phyloP scores from a whole-genome alignment of 2,797 vertebrate genomes.

The Margarornis squamiger region DNA sequence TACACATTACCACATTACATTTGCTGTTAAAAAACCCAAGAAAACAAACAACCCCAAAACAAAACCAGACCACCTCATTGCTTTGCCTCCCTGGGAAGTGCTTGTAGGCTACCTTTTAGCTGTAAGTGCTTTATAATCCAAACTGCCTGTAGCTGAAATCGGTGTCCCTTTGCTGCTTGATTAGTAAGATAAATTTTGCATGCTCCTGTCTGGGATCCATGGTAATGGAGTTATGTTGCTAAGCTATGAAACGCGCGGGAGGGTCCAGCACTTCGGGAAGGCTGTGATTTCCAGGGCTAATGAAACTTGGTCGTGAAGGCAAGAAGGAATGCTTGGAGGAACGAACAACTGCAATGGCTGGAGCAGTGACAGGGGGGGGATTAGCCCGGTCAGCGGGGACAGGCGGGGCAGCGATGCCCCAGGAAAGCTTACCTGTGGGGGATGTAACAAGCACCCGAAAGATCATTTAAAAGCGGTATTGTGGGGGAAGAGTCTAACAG shows the following conservation, averaged over 20 bases:
- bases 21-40: background rate
- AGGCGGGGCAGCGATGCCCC: background rate
- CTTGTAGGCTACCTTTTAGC: background rate
- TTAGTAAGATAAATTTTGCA: slow-evolving; percentile 55
- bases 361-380: background rate
- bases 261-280: background rate
- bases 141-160: slow-evolving; percentile 9
- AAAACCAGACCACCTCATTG: background rate
- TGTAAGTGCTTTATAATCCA: background rate
- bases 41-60: background rate
- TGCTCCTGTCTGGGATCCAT: slow-evolving; percentile 42
- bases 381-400: fast-evolving
- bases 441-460: background rate
- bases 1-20: background rate
- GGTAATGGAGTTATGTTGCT: slow-evolving; percentile 63
- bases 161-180: slow-evolving; percentile 14
- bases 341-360: background rate
- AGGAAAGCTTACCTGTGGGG: background rate
- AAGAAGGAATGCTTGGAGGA: slow-evolving; percentile 10
- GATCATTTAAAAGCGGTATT: background rate
- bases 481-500: background rate
- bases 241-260: slow-evolving; percentile 42
- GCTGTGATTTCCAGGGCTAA: slow-evolving; percentile 10
- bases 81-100: background rate
- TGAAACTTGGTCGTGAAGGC: background rate